Conservation (phyloP, 2,797 vertebrate genomes). For the Bovichtus variegatus region DNA sequence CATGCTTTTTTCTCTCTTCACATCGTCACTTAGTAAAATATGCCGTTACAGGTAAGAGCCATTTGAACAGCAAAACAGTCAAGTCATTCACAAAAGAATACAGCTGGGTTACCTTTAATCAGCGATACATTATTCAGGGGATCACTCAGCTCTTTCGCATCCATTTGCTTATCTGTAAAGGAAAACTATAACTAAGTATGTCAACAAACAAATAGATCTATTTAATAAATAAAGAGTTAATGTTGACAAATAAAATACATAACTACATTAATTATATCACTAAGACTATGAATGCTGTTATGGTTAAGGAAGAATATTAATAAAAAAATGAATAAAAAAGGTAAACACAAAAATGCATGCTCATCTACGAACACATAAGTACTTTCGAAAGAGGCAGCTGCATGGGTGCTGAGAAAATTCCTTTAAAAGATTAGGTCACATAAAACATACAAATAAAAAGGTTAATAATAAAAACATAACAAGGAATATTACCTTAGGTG, state of each 20-base stretch:
- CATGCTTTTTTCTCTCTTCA: slow-evolving; percentile 41
- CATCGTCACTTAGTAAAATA: slow-evolving; percentile 11
- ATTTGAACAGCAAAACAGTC: slow-evolving; percentile 38
- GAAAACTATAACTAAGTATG: slow-evolving; percentile 5
- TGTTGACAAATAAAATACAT: background rate
- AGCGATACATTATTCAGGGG: slow-evolving; percentile 80
- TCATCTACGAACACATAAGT: slow-evolving; percentile 41
- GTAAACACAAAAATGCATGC: slow-evolving; percentile 53
- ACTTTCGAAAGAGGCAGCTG: slow-evolving; percentile 21
- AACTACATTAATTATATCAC: background rate
- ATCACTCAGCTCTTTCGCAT: slow-evolving; percentile 82
- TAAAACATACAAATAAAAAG: slow-evolving; percentile 8
- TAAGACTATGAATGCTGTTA: background rate
- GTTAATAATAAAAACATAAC: slow-evolving; percentile 25
- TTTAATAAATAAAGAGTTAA: slow-evolving; percentile 15
- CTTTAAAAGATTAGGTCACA: slow-evolving; percentile 8
- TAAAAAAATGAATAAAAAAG: too few species aligned
- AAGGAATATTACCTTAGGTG: slow-evolving; percentile 87
- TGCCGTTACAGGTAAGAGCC: slow-evolving; percentile 32
- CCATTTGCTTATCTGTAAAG: slow-evolving; percentile 81
- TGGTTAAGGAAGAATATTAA: slow-evolving; percentile 5
- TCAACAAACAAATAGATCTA: slow-evolving; percentile 7
- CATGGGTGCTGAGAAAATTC: slow-evolving; percentile 13
- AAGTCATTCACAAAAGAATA: slow-evolving; percentile 48
- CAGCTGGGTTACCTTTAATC: slow-evolving; percentile 82